These are phyloP conservation scores for Dreissena polymorpha DNA, from an alignment of 1,140 invertebrate species.

Conservation along the genomic window DNA sequence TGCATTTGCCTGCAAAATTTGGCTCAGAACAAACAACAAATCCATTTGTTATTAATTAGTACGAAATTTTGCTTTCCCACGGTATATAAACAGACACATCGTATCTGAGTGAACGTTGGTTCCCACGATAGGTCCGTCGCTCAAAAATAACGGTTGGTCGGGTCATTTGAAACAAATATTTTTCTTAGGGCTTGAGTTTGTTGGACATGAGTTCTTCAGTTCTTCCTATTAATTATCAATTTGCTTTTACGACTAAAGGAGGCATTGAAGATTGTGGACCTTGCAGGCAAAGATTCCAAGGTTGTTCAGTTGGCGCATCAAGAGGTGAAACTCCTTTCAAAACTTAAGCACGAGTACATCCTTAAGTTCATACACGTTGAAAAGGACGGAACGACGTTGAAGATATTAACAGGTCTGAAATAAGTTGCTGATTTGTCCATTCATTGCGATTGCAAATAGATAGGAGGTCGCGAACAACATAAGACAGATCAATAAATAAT, in stretches of 20 bases:
- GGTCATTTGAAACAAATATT: too few relatives aligned
- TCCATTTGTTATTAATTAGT: too few relatives aligned
- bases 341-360: slow-evolving; percentile 29
- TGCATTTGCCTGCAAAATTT: too few relatives aligned
- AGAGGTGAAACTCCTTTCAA: slow-evolving; percentile 26
- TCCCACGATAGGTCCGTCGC: too few relatives aligned
- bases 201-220: too few relatives aligned
- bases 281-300: slow-evolving; percentile 4
- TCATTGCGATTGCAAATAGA: not conserved
- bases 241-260: not conserved
- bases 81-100: too few relatives aligned
- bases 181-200: too few relatives aligned
- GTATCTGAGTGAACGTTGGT: too few relatives aligned
- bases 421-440: not conserved
- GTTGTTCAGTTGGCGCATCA: slow-evolving; percentile 21
- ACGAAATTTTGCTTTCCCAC: too few relatives aligned
- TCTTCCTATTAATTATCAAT: too few relatives aligned
- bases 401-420: slow-evolving; percentile 24
- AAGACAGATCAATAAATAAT: not conserved
- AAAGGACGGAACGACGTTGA: slow-evolving; percentile 8
- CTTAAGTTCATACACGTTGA: slow-evolving; percentile 4
- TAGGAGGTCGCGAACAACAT: not conserved
- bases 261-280: slow-evolving; percentile 26
- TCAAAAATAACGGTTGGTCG: too few relatives aligned
- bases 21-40: too few relatives aligned